Evolutionary conservation across 2,888 invertebrate species (phyloP), one percentile per base, ranked within the genome.

Genomic region (Drosophila diplacantha): DNA sequence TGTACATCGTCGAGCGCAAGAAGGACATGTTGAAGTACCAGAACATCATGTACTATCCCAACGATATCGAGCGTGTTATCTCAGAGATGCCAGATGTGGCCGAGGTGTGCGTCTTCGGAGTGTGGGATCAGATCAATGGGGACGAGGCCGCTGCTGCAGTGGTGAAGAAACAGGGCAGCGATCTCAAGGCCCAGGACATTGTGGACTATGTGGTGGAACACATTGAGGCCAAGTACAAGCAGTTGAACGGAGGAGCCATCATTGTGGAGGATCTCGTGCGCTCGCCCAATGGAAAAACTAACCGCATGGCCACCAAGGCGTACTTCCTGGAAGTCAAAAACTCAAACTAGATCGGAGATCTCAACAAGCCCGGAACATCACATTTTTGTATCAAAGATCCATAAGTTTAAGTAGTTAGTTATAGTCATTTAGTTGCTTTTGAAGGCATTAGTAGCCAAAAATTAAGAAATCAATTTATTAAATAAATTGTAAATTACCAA

Each of bases 61-160:
- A 70, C 8, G 86, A 86, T 55, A 74, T 86, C 4, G 86, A 86
- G 65, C 47, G 69, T 4, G 70, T 84, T 5, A 73, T 86, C n/a
- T 59, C 76, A 0, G 65, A 76, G 46, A 62, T 84, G 63, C 75
- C 81, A 0, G 81, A 75, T 29, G 76, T 86, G 5, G 46, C 71
- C n/a, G 80, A 83, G 39, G 84, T 76, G 18, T 82, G 80, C 34
- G 85, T 84, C 14, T 83, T 83, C 39, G 84, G 85, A 1, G 65
- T 85, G 5, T 83, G 81, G 65, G 74, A 83, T 69, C 60, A 71
- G 11, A 59, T 81, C 7, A 64, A 63, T 39, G 84, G 79, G 0
- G 85, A 85, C 70, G 72, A 82, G 12, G 85, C 85, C 0, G 81
- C 84, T 8, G 86, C 84, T 0, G 79, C 81, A 0, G 75, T 85